These are phyloP conservation scores for Sisyra nigra DNA, from an alignment of 2,888 invertebrate genomes.

Conservation along the genomic window DNA sequence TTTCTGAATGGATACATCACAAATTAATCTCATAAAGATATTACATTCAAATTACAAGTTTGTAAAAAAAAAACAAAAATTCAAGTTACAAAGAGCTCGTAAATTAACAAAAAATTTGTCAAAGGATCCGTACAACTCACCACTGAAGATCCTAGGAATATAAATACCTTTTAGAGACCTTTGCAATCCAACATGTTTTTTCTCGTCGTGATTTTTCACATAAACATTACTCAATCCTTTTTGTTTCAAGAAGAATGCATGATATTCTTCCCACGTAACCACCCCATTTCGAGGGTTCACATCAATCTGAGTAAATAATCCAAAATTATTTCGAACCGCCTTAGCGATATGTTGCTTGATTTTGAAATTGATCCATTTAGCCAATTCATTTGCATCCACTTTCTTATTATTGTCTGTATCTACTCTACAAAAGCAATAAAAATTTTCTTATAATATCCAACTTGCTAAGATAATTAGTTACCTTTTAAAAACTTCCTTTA, in stretches of 20 bases:
- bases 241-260: conserved; percentile 51
- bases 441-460: neutral
- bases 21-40: too few relatives aligned
- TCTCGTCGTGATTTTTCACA: conserved; percentile 44
- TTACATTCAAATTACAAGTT: too few relatives aligned
- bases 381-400: conserved; percentile 42
- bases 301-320: conserved; percentile 47
- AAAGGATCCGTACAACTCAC: too few relatives aligned
- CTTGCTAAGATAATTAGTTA: conserved; percentile 16
- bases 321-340: conserved; percentile 48
- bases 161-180: conserved; percentile 36
- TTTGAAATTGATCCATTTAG: conserved; percentile 47
- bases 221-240: conserved; percentile 49
- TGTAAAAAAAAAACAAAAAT: too few relatives aligned
- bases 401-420: conserved; percentile 39
- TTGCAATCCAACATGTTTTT: conserved; percentile 44
- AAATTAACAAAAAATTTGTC: too few relatives aligned
- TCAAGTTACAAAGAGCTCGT: too few relatives aligned
- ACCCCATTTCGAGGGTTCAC: conserved; percentile 46
- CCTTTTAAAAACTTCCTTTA: conserved; percentile 26
- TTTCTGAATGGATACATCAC: too few relatives aligned
- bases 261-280: conserved; percentile 69
- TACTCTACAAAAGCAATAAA: conserved; percentile 29
- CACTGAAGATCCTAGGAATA: too few relatives aligned
- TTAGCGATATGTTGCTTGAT: conserved; percentile 51